These are phyloP conservation scores for Pantherophis vulpinus DNA, from an alignment of 2,797 vertebrate genomes.

Conservation along the genomic window DNA sequence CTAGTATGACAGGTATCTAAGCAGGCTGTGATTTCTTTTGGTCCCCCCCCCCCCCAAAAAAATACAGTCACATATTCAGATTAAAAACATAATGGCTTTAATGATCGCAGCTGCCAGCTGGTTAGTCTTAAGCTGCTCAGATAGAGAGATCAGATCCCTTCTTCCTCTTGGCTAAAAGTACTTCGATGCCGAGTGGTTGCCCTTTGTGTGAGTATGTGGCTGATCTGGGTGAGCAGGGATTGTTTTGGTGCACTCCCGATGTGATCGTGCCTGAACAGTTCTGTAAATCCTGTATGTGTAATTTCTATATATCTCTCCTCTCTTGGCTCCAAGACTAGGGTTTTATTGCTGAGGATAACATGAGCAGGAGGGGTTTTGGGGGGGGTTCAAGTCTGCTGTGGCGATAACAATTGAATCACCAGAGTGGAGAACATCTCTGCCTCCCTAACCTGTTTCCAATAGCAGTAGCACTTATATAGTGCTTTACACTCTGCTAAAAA, in stretches of 20 bases:
- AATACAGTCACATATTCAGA: slow-evolving; percentile 55
- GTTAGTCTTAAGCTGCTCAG: slow-evolving; percentile 54
- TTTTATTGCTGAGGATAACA: not conserved
- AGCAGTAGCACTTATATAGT: no score
- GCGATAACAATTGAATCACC: not conserved
- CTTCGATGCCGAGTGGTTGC: not conserved
- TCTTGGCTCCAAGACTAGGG: not conserved
- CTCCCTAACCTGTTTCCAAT: not conserved
- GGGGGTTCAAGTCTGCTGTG: not conserved
- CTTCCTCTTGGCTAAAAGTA: slow-evolving; percentile 20
- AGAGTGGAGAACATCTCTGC: no score
- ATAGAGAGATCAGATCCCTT: slow-evolving; percentile 45
- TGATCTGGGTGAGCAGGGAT: not conserved
- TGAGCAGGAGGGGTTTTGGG: no score
- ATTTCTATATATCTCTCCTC: not conserved
- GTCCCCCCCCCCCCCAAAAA: accelerated
- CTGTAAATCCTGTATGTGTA: not conserved
- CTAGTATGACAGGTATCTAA: slow-evolving; percentile 35
- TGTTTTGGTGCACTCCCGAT: not conserved
- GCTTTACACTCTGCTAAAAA: no score
- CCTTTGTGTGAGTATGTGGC: not conserved
- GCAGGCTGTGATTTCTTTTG: not conserved
- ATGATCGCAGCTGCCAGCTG: slow-evolving; percentile 60
- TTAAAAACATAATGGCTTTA: slow-evolving; percentile 67
- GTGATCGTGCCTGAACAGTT: accelerated